phyloP scores from a whole-genome alignment of 2,888 invertebrate species.

The Adelognathus sp. region DNA sequence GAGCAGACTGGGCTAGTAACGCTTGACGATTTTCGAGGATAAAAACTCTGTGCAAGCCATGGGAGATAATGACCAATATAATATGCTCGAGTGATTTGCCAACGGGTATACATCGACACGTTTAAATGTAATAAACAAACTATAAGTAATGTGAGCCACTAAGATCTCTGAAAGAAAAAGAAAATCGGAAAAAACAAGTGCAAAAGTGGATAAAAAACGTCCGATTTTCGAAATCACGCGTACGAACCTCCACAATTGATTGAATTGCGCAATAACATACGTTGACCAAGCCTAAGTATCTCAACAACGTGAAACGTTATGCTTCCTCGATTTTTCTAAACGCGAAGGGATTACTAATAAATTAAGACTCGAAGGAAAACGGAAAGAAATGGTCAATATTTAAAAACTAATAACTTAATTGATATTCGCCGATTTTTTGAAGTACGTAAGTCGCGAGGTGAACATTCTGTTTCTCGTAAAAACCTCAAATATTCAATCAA shows the following conservation, averaged over 20 bases:
- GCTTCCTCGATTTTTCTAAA: conserved; percentile 31
- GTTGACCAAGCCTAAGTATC: conserved; percentile 11
- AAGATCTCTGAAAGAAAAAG: background rate
- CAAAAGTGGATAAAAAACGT: background rate
- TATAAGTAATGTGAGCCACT: conserved; percentile 23
- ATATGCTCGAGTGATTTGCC: conserved; percentile 62
- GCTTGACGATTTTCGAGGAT: conserved; percentile 42
- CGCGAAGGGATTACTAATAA: conserved; percentile 4
- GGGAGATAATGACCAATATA: conserved; percentile 69
- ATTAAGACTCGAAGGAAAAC: background rate
- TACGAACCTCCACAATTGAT: background rate
- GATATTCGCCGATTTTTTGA: conserved; percentile 4
- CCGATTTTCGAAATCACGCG: background rate
- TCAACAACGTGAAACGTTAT: background rate
- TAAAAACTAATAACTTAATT: conserved; percentile 25
- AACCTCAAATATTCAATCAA: background rate
- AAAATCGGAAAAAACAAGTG: conserved; percentile 12
- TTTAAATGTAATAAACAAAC: conserved; percentile 30
- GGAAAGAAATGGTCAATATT: conserved; percentile 21
- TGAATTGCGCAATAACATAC: conserved; percentile 7
- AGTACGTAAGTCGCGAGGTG: background rate
- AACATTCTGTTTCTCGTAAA: background rate
- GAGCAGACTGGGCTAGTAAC: conserved; percentile 19
- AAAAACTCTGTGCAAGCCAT: conserved; percentile 22
- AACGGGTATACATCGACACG: conserved; percentile 53